Evolutionary conservation across 2,888 invertebrate genomes (phyloP), one percentile per base, ranked within the genome.

Genomic region (Drosophila pseudotakahashii): DNA sequence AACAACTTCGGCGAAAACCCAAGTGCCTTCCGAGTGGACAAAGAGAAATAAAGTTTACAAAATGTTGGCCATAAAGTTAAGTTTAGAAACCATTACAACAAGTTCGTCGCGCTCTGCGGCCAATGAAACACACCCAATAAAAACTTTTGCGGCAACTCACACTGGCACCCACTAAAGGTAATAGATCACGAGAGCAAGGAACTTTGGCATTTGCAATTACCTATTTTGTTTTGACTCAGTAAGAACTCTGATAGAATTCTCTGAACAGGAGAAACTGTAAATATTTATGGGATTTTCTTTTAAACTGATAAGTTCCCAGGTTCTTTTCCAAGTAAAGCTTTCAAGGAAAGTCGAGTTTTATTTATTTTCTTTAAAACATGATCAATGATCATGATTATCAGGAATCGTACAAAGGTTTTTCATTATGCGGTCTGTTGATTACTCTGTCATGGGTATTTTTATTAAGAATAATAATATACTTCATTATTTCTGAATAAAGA

Each of bases 1-100:
- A 36, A 30, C 51, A 61, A 44, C 63, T 48, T 23, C 39, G 53
- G 14, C 64, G 23, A 48, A 53, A 47, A 54, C 16, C 47, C 73
- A 69, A 83, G 84, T 79, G 79, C 67, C 72, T 74, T 73, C 69
- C 74, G 78, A 85, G 82, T 80, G 84, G 79, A 70, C 79, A 63
- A 73, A 57, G 81, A 53, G 54, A 47, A 70, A 54, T 66, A 73
- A 73, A 73, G 59, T 55, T 73, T 69, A 78, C 78, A 81, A 85
- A 85, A 82, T 68, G 82, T 66, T 73, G 70, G 37, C 78, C 82
- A 79, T 79, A 78, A 84, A 79, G 72, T 73, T 57, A 47, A 66
- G 78, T 58, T 62, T 62, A 30, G 50, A 51, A 55, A 55, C 45
- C 62, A 42, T 51, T 57, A 39, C 58, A 41, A 51, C 78, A 63